Base-by-base conservation (phyloP, 2,797 vertebrate species). In the Sylvilagus floridanus region DNA sequence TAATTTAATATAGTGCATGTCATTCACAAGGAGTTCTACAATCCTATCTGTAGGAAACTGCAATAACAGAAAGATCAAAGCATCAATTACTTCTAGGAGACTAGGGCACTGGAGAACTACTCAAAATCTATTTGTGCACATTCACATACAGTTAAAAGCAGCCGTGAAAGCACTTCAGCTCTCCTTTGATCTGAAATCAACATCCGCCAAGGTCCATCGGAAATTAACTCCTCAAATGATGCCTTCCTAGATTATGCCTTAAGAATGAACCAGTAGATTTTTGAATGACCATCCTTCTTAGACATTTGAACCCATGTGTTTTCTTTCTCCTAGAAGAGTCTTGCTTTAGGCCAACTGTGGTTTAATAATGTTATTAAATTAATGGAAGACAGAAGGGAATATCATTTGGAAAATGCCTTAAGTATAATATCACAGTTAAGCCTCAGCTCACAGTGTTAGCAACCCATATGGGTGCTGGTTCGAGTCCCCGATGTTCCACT, bases 21-120 rank as follows among this genome's bases (percentile, higher is more conserved):
- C 82, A 83, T 79, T 93, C 30, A 68, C 50, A 87, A 86, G 84
- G 24, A 94, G 54, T 84, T 88, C 60, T 68, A 50, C n/a, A 63
- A 32, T 73, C 84, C 9, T 22, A 72, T 62, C 84, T 81, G 30
- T 71, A 93, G 92, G 65, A 94, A 79, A 90, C 22, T 50, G 30
- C 47, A 84, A 66, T 75, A 84, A 78, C 30, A 84, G 89, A 89
- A 87, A 96, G 89, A 96, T 93, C 86, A 95, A 96, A 96, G 91
- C 28, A n/a, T 47, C 52, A 86, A 91, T 95, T 95, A 91, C 62
- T 89, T 93, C 35, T 28, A 83, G 50, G 63, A 84, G 75, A 71
- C 30, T 60, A 19, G 52, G 77, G 57, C n/a, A n/a, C 7, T 86
- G 26, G 32, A 84, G 30, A 72, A 62, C 73, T 62, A 17, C 35